Base-by-base conservation (phyloP, 2,797 vertebrate species). In the Malacoraja senta region DNA sequence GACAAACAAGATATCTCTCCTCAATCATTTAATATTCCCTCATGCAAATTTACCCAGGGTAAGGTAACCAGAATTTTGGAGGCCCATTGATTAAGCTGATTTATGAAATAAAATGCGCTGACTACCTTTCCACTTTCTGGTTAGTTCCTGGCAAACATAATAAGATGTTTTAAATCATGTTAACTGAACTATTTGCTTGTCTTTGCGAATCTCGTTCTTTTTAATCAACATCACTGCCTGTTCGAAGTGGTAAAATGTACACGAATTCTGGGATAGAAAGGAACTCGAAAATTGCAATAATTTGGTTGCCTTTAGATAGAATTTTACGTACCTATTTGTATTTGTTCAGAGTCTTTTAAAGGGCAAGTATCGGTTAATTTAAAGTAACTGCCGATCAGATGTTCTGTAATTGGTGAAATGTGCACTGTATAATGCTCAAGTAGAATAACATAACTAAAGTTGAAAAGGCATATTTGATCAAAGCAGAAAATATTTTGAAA, bases 41-140 rank as follows among this genome's bases (percentile, higher is more conserved):
- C 93, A 96, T 94, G 94, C 79, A 95, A 94, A 93, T 91, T 94
- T 74, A 94, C 94, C 26, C 35, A 6, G 32, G 65, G 24, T 38
- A 24, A 53, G 21, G 53, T 15, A 8, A 1, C 3, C 35, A 24
- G 68, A 68, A n/a, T 74, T 26, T 91, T 71, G 71, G 38, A 92
- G 71, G 71, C 71, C 68, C 71, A 17, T 26, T 91, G 15, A 38
- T 26, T 32, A 44, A 44, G 29, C 1, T n/a, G 44, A n/a, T n/a
- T 38, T 44, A 12, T 53, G 26, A 76, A 44, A 74, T 74, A 74
- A 38, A 91, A 29, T 53, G 44, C 13, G 53, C 6, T 4, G 24
- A 0, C 90, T 38, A 38, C 0, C 21, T 29, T 76, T 58, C 71
- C 74, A 12, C 38, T 53, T 72, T 92, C 35, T 26, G 7, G 68